phyloP scores from a whole-genome alignment of 2,113 vertebrate genomes.

The Gobiocypris rarus region DNA sequence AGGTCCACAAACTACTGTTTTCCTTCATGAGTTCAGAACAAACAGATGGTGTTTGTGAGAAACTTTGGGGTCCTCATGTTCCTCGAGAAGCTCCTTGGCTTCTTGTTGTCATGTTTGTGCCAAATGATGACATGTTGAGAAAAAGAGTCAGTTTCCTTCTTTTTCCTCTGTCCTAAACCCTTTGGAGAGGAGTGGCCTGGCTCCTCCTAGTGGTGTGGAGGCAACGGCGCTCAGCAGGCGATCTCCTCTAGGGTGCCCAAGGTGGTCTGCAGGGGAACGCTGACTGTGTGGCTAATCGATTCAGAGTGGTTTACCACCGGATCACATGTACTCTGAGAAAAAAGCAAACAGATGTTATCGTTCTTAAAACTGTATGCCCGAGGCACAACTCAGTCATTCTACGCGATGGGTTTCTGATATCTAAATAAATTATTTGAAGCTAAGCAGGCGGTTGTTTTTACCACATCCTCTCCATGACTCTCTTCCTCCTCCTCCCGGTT shows the following conservation, averaged over 20 bases:
- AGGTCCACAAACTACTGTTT: constrained; percentile 28
- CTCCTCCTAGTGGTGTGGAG: constrained; percentile 52
- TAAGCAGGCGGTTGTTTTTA: constrained; percentile 69
- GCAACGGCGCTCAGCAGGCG: constrained; percentile 85
- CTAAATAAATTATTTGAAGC: constrained; percentile 18
- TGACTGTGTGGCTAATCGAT: constrained; percentile 96
- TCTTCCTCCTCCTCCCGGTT: constrained; percentile 94
- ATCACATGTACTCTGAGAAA: constrained; percentile 89
- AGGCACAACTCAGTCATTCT: not conserved
- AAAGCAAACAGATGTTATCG: not conserved
- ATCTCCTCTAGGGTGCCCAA: constrained; percentile 95
- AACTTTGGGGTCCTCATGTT: constrained; percentile 15
- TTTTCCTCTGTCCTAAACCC: not conserved
- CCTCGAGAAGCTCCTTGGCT: constrained; percentile 27
- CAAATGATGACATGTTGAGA: constrained; percentile 29
- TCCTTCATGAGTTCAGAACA: constrained; percentile 10
- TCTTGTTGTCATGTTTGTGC: constrained; percentile 29
- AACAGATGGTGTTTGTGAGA: constrained; percentile 33
- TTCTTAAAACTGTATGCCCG: not conserved
- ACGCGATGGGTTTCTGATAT: not conserved
- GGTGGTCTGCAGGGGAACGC: constrained; percentile 90
- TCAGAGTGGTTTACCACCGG: constrained; percentile 94
- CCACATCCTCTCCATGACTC: constrained; percentile 93
- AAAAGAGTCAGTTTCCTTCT: not conserved
- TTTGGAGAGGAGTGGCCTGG: constrained; percentile 58